phyloP scores from a whole-genome alignment of 2,888 invertebrate genomes.

The Dexiosoma caninum region DNA sequence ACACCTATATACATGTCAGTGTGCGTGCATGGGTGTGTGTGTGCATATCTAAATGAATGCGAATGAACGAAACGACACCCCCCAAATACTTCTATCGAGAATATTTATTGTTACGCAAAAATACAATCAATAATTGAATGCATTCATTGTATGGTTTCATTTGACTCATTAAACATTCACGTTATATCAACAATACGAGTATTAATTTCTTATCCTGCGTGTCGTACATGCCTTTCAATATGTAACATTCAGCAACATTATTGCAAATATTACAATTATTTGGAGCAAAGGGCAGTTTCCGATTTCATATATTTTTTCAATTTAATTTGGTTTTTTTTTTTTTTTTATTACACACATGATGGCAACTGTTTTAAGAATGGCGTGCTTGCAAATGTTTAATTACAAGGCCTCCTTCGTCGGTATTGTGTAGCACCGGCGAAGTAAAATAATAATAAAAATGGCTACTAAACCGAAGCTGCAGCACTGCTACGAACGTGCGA shows the following conservation, averaged over 20 bases:
- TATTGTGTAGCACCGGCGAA: too few relatives aligned
- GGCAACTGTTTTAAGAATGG: too few relatives aligned
- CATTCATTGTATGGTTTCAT: slow-evolving; percentile 45
- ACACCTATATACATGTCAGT: not conserved
- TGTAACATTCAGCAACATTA: not conserved
- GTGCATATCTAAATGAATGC: too few relatives aligned
- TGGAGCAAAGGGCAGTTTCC: not conserved
- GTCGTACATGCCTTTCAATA: not conserved
- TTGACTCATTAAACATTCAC: slow-evolving; percentile 41
- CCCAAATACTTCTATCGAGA: not conserved
- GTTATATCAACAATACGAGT: not conserved
- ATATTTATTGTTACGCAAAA: slow-evolving; percentile 32
- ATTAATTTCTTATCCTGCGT: not conserved
- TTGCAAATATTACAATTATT: not conserved
- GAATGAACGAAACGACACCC: not conserved
- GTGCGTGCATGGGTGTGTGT: not conserved
- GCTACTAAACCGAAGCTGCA: too few relatives aligned
- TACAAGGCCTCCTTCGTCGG: too few relatives aligned
- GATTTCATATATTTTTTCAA: too few relatives aligned
- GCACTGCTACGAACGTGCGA: too few relatives aligned
- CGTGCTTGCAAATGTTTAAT: too few relatives aligned
- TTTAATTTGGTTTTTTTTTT: too few relatives aligned
- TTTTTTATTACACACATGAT: too few relatives aligned
- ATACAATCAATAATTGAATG: slow-evolving; percentile 45
- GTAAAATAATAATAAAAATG: too few relatives aligned